Base-by-base conservation (phyloP, 2,888 invertebrate species). In the Lasioglossum leucozonium region DNA sequence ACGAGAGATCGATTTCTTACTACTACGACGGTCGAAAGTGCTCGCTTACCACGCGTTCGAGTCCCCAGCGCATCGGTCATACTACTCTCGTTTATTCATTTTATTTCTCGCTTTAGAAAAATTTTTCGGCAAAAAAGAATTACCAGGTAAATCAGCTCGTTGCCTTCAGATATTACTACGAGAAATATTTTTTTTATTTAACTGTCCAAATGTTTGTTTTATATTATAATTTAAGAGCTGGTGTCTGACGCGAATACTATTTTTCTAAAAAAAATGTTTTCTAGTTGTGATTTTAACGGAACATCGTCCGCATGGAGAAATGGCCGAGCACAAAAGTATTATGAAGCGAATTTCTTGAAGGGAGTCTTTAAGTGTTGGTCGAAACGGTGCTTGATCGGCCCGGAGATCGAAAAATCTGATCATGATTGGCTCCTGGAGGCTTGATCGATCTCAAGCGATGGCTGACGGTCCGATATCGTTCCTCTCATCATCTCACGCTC, bases 401-500 rank as follows among this genome's bases (percentile, higher is more conserved):
- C 47, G 30, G 71, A 5, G n/a, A 51, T 62, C 47, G 30, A 62
- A 18, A 18, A 67, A 73, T 44, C 51, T 65, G 69, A 62, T 6
- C 62, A 11, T 22, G 72, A 51, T 16, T n/a, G 51, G 69, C n/a
- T 40, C 34, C 62, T 26, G 51, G 67, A 55, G 8, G 37, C 18
- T 30, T 18, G 13, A 30, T 34, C 13, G 77, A 79, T 79, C 79
- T 4, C n/a, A 75, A 44, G 51, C 37, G 62, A 44, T 30, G 30
- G 44, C 34, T n/a, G n/a, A 62, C 47, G 22, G 55, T 11, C n/a
- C 8, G 22, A 30, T 30, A 26, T 69, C 69, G 51, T 67, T 71
- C 72, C 30, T 81, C 72, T 78, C 44, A 22, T 37, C 22, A 37
- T 65, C 65, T 72, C 55, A 69, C 16, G 55, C 26, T 65, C 5